Base-by-base conservation (phyloP, 2,113 vertebrate genomes). In the Anoura caudifer region DNA sequence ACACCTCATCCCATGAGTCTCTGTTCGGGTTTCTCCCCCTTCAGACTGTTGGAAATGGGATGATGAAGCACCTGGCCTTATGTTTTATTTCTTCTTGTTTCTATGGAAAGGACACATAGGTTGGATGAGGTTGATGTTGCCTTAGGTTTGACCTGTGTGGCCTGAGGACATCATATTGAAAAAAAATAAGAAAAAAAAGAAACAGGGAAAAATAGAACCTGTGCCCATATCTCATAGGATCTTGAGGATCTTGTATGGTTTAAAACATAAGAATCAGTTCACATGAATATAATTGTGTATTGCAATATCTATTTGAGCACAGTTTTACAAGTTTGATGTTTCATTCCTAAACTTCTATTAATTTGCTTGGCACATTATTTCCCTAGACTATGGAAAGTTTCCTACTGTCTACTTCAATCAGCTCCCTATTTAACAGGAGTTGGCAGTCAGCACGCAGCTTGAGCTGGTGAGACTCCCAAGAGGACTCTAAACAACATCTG, bases 401-500 rank as follows among this genome's bases (percentile, higher is more conserved):
- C 65, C 65, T 63, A 19, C 36, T 95, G 88, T 95, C 81, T 90
- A 1, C 31, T 82, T 91, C 90, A 92, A 22, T 95, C 65, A 90
- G n/a, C 16, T 85, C 36, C 61, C 56, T 63, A 50, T 80, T 95
- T 95, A 92, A 96, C 15, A 94, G 76, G 41, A 89, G 33, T 31
- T 95, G 93, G 84, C 70, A 90, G 50, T 61, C 75, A 59, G 15
- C 3, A 6, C 54, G 31, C 50, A 85, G 85, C 59, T 70, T 69
- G 28, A 80, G 80, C 90, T 93, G 59, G 52, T 73, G 63, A 87
- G 63, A 83, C 81, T 95, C 87, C 75, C 91, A 24, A 90, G 69
- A 95, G 92, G 65, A 92, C 47, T 73, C 65, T 79, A 59, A 70
- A 92, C 47, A 69, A 76, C 87, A 92, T 92, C 81, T 97, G 87